phyloP scores from a whole-genome alignment of 2,888 invertebrate species.

The Clostera curtula region DNA sequence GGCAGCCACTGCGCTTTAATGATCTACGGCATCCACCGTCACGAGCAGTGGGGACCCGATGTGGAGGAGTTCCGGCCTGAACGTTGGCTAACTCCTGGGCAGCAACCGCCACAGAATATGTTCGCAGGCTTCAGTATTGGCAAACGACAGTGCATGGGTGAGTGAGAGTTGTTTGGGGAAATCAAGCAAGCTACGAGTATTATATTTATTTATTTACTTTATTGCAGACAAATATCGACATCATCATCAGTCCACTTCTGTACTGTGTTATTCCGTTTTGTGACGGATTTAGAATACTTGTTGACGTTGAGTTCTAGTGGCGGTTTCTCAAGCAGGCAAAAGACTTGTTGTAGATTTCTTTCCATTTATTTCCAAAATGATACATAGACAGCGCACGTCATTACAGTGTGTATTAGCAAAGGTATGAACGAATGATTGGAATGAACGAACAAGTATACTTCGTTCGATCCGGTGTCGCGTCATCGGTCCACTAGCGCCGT shows the following conservation, averaged over 20 bases:
- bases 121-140: conserved; percentile 29
- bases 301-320: neutral
- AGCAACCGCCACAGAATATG: conserved; percentile 17
- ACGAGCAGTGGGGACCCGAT: conserved; percentile 33
- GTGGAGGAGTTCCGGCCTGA: conserved; percentile 29
- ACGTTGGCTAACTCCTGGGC: conserved; percentile 27
- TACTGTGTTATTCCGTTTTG: neutral
- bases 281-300: neutral
- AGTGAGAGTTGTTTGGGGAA: neutral
- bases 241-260: neutral
- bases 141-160: conserved; percentile 28
- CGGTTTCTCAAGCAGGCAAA: neutral
- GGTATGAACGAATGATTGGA: too few species aligned
- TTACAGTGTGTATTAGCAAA: neutral
- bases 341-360: neutral
- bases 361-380: neutral
- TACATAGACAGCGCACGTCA: neutral
- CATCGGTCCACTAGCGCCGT: too few species aligned
- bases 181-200: neutral
- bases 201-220: neutral
- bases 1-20: conserved; percentile 22
- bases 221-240: neutral
- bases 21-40: conserved; percentile 20
- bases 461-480: too few species aligned
- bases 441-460: too few species aligned